Percentiles rank a stretch among this genome's conserved stretches.
Evolutionary conservation across 2,113 vertebrate genomes (phyloP).

Genomic region (Enhydra lutris): DNA sequence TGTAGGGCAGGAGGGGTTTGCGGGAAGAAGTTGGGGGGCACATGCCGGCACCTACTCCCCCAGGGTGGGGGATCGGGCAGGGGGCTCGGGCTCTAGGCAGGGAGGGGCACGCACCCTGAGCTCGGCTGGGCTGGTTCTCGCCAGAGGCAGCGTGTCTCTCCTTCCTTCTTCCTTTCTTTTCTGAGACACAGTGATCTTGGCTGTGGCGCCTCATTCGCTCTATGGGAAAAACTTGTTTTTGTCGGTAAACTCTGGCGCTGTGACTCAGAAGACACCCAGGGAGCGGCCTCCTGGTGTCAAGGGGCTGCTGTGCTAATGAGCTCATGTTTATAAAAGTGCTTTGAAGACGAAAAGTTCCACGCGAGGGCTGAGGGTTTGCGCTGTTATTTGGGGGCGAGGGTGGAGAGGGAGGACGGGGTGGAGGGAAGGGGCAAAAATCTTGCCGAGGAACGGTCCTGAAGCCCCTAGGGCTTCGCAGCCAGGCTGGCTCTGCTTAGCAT

Average conservation of each 20-base stretch:
- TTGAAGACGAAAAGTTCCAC: background rate
- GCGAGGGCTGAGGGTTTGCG: background rate
- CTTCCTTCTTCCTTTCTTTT: background rate
- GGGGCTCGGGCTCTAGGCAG: background rate
- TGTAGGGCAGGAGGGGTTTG: background rate
- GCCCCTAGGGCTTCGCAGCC: background rate
- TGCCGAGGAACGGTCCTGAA: background rate
- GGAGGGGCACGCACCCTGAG: background rate
- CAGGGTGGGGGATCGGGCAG: too few relatives aligned
- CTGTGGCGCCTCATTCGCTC: background rate
- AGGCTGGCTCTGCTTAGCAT: background rate
- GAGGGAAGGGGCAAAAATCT: background rate
- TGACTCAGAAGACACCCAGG: constrained; percentile 52
- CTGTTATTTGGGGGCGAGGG: background rate
- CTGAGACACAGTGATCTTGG: background rate
- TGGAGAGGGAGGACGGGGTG: background rate
- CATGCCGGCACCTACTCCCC: background rate
- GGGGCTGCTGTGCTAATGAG: constrained; percentile 41
- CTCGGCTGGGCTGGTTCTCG: too few relatives aligned
- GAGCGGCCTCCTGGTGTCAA: constrained; percentile 32
- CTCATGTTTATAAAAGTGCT: constrained; percentile 42
- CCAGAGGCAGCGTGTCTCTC: background rate
- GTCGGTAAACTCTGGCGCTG: background rate
- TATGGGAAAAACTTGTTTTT: constrained; percentile 60
- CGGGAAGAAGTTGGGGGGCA: background rate